Evolutionary conservation across 2,888 invertebrate genomes (phyloP).

Genomic region (Dicyrtoma fusca): DNA sequence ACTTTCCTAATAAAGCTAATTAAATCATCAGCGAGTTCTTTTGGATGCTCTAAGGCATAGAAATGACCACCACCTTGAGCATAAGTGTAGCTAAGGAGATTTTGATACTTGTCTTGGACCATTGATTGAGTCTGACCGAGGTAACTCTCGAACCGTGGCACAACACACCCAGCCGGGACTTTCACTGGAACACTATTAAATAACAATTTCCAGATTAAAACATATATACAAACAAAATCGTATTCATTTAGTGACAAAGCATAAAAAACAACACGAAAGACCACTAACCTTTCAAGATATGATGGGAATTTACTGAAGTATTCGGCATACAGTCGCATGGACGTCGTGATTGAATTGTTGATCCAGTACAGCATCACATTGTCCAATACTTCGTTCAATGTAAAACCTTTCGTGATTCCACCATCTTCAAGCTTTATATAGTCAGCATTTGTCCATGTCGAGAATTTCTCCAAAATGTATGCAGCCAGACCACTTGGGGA

Average conservation of each 20-base stretch:
- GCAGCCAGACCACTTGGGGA: conserved; percentile 64
- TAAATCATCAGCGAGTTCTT: conserved; percentile 72
- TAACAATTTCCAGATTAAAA: not conserved
- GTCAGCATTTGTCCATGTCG: conserved; percentile 64
- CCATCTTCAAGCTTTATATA: conserved; percentile 64
- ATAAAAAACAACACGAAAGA: too few relatives aligned
- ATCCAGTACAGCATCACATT: conserved; percentile 66
- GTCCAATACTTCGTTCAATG: conserved; percentile 68
- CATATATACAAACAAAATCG: not conserved
- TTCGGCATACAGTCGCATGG: conserved; percentile 63
- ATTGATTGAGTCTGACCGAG: conserved; percentile 66
- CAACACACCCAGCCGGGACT: conserved; percentile 75
- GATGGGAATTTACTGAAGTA: conserved; percentile 15
- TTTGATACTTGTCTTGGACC: conserved; percentile 66
- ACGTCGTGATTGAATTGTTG: conserved; percentile 61
- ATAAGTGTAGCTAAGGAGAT: conserved; percentile 71
- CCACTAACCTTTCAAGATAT: not conserved
- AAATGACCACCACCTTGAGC: conserved; percentile 81
- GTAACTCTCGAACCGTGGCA: conserved; percentile 69
- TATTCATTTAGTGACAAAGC: not conserved
- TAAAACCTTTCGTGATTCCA: conserved; percentile 68
- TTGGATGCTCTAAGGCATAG: conserved; percentile 78
- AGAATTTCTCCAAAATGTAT: conserved; percentile 65
- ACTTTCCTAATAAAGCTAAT: conserved; percentile 60
- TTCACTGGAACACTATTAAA: conserved; percentile 67